Evolutionary conservation across 2,888 invertebrate species (phyloP).

Genomic region (Tetramorium bicarinatum): DNA sequence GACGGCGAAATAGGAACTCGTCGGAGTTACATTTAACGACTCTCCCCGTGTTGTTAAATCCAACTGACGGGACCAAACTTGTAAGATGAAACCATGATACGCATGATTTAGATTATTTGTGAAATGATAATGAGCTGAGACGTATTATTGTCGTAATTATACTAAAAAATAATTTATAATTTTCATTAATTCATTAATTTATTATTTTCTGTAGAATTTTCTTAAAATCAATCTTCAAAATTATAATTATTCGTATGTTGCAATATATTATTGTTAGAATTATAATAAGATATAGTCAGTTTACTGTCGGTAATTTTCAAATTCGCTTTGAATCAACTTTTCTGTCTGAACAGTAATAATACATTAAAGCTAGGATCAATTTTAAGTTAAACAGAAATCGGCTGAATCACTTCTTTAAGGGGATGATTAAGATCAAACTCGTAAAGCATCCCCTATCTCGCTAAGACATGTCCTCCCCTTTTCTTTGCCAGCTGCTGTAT

Average conservation of each 20-base stretch:
- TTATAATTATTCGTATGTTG: not conserved
- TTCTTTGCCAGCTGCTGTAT: slow-evolving; percentile 25
- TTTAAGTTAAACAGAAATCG: not conserved
- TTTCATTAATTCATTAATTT: not conserved
- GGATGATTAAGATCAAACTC: slow-evolving; percentile 26
- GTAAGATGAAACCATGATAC: slow-evolving; percentile 7
- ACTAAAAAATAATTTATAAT: not conserved
- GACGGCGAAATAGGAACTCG: slow-evolving; percentile 58
- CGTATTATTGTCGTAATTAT: not conserved
- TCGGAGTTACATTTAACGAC: slow-evolving; percentile 41
- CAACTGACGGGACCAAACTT: slow-evolving; percentile 17
- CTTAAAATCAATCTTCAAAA: not conserved
- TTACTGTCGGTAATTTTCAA: not conserved
- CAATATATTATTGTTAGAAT: not conserved
- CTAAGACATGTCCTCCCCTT: not conserved
- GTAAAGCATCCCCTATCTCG: slow-evolving; percentile 12
- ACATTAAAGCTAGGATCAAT: not conserved
- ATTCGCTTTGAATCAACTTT: not conserved
- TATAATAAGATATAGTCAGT: not conserved
- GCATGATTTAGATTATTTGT: not conserved
- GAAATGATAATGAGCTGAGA: not conserved
- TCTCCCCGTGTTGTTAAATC: slow-evolving; percentile 19
- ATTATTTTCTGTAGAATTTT: not conserved
- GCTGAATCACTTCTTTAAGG: not conserved
- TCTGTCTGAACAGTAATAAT: not conserved